These are phyloP conservation scores for Caenorhabditis tropicalis DNA, from an alignment of 1,140 invertebrate species.

Conservation along the genomic window DNA sequence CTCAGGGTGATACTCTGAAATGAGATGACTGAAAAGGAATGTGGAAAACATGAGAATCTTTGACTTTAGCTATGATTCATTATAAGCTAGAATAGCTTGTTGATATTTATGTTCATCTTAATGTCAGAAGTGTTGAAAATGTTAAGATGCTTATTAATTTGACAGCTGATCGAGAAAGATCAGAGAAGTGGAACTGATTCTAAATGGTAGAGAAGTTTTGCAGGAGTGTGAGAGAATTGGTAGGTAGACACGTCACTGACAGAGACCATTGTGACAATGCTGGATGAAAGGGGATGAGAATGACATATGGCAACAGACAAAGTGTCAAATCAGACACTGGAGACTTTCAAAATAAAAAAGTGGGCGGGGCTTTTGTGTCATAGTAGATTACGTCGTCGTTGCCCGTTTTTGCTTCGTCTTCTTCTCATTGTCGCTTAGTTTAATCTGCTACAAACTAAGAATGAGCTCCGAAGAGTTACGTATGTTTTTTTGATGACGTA, in stretches of 20 bases:
- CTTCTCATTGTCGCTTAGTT: conserved; percentile 24
- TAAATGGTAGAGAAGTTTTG: background rate
- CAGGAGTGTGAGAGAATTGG: background rate
- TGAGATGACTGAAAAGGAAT: too few species aligned
- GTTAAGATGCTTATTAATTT: background rate
- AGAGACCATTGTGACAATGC: background rate
- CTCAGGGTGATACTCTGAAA: background rate
- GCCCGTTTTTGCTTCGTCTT: background rate
- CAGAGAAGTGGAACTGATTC: conserved; percentile 14
- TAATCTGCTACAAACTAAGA: conserved; percentile 42
- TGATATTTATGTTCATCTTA: background rate
- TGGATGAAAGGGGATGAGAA: background rate
- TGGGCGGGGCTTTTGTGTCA: background rate
- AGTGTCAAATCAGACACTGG: background rate
- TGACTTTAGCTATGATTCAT: too few species aligned
- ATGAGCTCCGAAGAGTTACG: background rate
- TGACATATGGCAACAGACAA: background rate
- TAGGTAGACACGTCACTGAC: background rate
- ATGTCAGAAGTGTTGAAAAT: background rate
- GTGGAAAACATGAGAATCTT: too few species aligned
- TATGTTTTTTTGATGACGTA: conserved; percentile 18
- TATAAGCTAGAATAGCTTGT: too few species aligned
- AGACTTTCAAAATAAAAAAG: conserved; percentile 1
- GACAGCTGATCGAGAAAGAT: background rate
- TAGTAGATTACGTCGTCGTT: background rate